Evolutionary conservation across 2,888 invertebrate genomes (phyloP), one percentile per base, ranked within the genome.

Genomic region (Drosophila pseudotalamancana): DNA sequence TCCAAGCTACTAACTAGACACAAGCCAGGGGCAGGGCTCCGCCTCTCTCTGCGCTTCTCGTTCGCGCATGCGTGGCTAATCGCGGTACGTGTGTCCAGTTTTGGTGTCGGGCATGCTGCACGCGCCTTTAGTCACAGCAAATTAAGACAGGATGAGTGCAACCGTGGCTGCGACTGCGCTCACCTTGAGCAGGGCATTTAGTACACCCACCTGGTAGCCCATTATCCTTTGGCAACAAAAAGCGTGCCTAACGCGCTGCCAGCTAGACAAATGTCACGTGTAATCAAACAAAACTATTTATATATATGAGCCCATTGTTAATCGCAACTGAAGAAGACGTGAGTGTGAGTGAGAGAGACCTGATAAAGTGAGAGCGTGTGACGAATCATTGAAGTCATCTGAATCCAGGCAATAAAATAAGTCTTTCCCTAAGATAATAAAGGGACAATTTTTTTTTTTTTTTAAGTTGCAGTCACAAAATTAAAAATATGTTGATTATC

Each of bases 51-150:
- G 43, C 25, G n/a, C 25, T 25, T 25, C 1, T 25, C 25, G 25
- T 3, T 9, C 23, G 81, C 78, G 80, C 85, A 77, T 71, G 85
- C 81, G 81, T 84, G 60, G 45, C 77, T n/a, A 81, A 81, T 81
- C 61, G 77, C 63, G 54, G 61, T 56, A 79, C 85, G 81, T 81
- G 81, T 81, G 81, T 77, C 81, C 81, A 79, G 79, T 32, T 49
- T 32, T 14, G 53, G 56, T 29, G 31, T 12, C 35, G 6, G 54
- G 16, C 12, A 23, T 27, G 50, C 50, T 73, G 76, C 75, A 73
- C 73, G 72, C 70, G 59, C 69, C 63, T 77, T 81, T 81, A 81
- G 81, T 81, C 81, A 81, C 85, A 81, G 77, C 77, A 77, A 84
- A 81, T 81, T 81, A 81, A 63, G 78, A 49, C 37, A 27, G 60